Conservation (phyloP, 2,113 vertebrate genomes). For the Mastomys coucha region DNA sequence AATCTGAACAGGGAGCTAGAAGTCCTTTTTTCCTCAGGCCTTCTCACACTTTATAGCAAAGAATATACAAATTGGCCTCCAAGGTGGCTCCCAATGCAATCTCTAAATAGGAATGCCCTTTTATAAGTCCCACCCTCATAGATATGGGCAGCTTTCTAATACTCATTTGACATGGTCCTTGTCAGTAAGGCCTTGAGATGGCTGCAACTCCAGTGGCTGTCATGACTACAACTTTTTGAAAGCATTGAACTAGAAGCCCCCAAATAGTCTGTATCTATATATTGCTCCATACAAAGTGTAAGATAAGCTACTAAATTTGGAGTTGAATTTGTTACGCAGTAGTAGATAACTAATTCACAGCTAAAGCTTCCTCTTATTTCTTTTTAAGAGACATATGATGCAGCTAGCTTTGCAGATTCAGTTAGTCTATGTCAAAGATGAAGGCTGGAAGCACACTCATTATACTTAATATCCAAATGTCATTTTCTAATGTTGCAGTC, state of each 20-base stretch:
- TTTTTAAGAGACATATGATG: background rate
- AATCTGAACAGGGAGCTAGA: background rate
- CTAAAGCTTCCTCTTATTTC: background rate
- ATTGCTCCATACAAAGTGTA: background rate
- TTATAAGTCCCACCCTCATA: background rate
- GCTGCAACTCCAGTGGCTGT: background rate
- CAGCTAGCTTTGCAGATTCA: background rate
- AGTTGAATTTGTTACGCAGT: conserved; percentile 26
- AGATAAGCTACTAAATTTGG: background rate
- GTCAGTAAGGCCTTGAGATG: background rate
- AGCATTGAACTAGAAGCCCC: background rate
- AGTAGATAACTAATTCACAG: background rate
- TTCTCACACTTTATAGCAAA: background rate
- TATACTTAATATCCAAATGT: conserved; percentile 68
- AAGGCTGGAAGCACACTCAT: background rate
- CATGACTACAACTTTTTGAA: background rate
- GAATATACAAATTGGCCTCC: background rate
- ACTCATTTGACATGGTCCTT: background rate
- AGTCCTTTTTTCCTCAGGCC: background rate
- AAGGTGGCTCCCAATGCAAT: background rate
- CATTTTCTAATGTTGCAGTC: conserved; percentile 56
- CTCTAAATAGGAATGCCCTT: background rate
- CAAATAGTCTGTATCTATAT: background rate
- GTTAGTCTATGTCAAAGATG: background rate
- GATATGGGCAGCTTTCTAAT: background rate